Percentiles rank a stretch among this genome's conserved stretches.
phyloP scores from a whole-genome alignment of 2,113 vertebrate species.

The Phyllostomus discolor region DNA sequence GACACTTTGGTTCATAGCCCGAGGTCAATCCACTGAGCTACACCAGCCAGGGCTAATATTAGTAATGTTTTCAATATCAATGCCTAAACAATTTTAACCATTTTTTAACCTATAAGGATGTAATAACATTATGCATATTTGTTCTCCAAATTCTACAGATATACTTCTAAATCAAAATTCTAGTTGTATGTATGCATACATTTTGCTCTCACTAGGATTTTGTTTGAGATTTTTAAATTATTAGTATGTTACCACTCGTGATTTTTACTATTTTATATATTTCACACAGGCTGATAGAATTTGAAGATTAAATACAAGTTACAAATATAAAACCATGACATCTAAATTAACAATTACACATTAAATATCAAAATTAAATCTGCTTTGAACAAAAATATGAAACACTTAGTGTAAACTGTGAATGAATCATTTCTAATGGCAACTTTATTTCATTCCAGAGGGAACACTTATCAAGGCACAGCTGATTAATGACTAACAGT shows the following conservation, averaged over 20 bases:
- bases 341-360: not conserved
- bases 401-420: constrained; percentile 63
- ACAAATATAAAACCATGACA: constrained; percentile 27
- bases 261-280: constrained; percentile 48
- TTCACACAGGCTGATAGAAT: not conserved
- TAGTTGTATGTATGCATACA: not conserved
- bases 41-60: not conserved
- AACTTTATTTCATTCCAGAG: constrained; percentile 76
- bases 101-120: not conserved
- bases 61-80: not conserved
- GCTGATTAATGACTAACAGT: constrained; percentile 77
- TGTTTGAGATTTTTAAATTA: constrained; percentile 62
- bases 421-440: constrained; percentile 75
- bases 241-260: constrained; percentile 54
- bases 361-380: constrained; percentile 77
- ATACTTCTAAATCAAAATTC: not conserved
- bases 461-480: constrained; percentile 70
- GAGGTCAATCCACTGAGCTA: too few relatives aligned
- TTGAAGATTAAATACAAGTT: constrained; percentile 71
- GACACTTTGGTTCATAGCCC: too few relatives aligned
- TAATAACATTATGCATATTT: not conserved
- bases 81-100: not conserved
- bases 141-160: not conserved
- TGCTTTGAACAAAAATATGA: constrained; percentile 71
- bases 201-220: constrained; percentile 30